phyloP scores from a whole-genome alignment of 2,113 vertebrate species.

The Zosterops lateralis region DNA sequence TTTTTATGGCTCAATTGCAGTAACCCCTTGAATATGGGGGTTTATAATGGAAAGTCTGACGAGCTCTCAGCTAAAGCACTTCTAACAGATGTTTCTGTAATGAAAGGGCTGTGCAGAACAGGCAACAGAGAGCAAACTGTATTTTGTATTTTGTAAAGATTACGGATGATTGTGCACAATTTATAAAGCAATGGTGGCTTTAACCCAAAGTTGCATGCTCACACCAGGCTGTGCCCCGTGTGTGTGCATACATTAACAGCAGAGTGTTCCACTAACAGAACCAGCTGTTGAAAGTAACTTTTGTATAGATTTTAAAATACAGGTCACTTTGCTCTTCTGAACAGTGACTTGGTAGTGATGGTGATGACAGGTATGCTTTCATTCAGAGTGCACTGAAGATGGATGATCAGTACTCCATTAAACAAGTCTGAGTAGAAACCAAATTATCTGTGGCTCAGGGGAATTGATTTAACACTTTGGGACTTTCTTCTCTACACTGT shows the following conservation, averaged over 20 bases:
- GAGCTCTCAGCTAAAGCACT: background rate
- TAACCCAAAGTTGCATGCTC: background rate
- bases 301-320: background rate
- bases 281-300: background rate
- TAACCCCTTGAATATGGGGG: conserved; percentile 55
- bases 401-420: background rate
- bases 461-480: background rate
- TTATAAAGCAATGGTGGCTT: background rate
- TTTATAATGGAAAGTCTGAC: conserved; percentile 67
- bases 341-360: background rate
- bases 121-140: conserved; percentile 10
- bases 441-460: background rate
- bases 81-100: conserved; percentile 62
- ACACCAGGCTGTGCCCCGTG: background rate
- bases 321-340: background rate
- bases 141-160: conserved; percentile 17
- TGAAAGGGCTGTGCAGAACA: conserved; percentile 20
- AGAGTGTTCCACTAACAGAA: rapidly evolving
- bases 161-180: background rate
- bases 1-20: conserved; percentile 50
- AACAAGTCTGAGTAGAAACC: background rate
- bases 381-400: background rate
- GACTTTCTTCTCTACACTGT: background rate
- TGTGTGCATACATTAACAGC: background rate
- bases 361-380: background rate